Evolutionary conservation across 2,797 vertebrate species (phyloP).

Genomic region (Neosilurus mollespiculum): DNA sequence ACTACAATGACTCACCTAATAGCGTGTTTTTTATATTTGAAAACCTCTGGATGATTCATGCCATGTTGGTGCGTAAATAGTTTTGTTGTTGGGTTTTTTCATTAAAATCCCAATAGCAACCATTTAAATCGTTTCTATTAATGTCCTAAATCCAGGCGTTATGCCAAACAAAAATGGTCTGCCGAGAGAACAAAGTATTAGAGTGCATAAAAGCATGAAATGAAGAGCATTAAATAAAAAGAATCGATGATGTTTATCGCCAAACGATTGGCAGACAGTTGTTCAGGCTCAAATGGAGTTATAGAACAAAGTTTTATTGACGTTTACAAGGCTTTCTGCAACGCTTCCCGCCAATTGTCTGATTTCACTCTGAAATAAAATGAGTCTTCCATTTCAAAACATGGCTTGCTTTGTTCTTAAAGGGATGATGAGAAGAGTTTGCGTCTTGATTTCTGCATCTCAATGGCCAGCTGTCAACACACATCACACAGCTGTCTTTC

Average conservation of each 20-base stretch:
- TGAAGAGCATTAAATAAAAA: conserved; percentile 50
- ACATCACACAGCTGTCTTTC: not conserved
- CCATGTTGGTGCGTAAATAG: conserved; percentile 35
- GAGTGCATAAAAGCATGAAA: conserved; percentile 39
- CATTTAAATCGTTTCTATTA: conserved; percentile 39
- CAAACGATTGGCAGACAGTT: not conserved
- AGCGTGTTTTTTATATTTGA: conserved; percentile 24
- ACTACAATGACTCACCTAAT: conserved; percentile 41
- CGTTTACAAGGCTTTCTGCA: not conserved
- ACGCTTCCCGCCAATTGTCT: not conserved
- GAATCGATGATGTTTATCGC: conserved; percentile 23
- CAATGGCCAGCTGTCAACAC: not conserved
- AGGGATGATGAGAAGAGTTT: not conserved
- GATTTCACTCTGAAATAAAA: not conserved
- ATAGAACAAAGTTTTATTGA: not conserved
- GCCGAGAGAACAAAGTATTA: conserved; percentile 10
- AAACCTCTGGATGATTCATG: conserved; percentile 46
- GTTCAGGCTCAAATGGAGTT: not conserved
- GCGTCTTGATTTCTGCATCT: not conserved
- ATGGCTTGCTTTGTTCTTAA: not conserved
- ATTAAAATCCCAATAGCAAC: conserved; percentile 29
- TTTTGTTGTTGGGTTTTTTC: conserved; percentile 19
- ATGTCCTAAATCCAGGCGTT: conserved; percentile 29
- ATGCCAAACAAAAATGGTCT: conserved; percentile 25
- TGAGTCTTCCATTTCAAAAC: not conserved